Percentiles rank a stretch among this genome's conserved stretches.
Evolutionary conservation across 2,113 vertebrate species (phyloP).

Genomic region (Psophia crepitans): DNA sequence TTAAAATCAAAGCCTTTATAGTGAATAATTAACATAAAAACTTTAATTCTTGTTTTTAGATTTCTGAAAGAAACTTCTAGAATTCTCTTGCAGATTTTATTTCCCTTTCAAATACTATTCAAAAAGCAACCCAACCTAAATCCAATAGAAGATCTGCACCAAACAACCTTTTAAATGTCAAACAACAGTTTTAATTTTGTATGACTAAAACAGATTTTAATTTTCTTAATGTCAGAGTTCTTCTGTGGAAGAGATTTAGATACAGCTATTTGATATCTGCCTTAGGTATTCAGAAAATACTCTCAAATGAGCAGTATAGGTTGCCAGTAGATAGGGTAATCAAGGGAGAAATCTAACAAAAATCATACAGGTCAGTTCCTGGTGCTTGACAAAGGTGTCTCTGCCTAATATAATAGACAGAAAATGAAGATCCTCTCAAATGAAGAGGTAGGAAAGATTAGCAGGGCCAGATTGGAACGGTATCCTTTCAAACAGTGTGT

Average conservation of each 20-base stretch:
- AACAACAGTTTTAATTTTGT: slow-evolving; percentile 57
- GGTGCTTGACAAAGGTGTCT: not conserved
- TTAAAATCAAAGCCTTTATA: not conserved
- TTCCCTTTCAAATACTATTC: slow-evolving; percentile 20
- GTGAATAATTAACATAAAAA: not conserved
- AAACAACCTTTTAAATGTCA: slow-evolving; percentile 58
- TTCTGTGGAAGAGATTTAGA: slow-evolving; percentile 40
- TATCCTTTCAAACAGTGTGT: not conserved
- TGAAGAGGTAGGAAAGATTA: not conserved
- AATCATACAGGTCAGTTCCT: not conserved
- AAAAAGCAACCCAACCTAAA: slow-evolving; percentile 45
- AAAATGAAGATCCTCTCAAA: not conserved
- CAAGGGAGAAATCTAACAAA: not conserved
- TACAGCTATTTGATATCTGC: slow-evolving; percentile 40
- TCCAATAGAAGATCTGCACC: slow-evolving; percentile 10
- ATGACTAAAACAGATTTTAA: slow-evolving; percentile 62
- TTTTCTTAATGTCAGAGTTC: slow-evolving; percentile 67
- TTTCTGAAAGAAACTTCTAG: slow-evolving; percentile 30
- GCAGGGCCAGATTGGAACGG: not conserved
- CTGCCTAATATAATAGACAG: not conserved
- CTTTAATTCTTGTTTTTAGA: not conserved
- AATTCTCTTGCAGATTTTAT: slow-evolving; percentile 46
- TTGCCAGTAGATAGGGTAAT: not conserved
- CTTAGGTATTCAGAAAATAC: not conserved
- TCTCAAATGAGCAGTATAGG: not conserved